These are phyloP conservation scores for Euzophera pinguis DNA, from an alignment of 2,888 invertebrate species.

Conservation along the genomic window DNA sequence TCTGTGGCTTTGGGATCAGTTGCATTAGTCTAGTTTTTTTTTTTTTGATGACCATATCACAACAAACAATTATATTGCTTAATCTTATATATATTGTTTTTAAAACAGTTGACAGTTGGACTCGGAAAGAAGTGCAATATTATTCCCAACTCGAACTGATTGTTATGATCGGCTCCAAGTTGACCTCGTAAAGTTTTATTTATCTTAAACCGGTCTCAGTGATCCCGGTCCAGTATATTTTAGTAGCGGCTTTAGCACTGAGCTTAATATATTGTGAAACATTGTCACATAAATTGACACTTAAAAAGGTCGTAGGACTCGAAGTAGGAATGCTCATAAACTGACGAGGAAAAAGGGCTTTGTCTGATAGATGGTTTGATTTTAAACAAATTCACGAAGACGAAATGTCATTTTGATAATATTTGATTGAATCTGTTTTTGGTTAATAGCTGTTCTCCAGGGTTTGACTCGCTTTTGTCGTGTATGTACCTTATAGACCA, in stretches of 20 bases:
- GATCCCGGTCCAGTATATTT: slow-evolving; percentile 36
- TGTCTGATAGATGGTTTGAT: not conserved
- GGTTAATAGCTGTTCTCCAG: no score
- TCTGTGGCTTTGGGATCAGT: no score
- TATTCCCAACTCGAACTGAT: not conserved
- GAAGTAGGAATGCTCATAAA: slow-evolving; percentile 41
- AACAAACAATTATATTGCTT: no score
- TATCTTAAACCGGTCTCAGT: slow-evolving; percentile 36
- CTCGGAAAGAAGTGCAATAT: no score
- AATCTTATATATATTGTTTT: no score
- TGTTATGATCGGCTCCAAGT: slow-evolving; percentile 26
- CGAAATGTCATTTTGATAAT: no score
- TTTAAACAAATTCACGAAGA: not conserved
- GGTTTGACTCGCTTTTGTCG: no score
- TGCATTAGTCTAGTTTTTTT: no score
- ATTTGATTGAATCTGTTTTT: no score
- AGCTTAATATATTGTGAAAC: slow-evolving; percentile 49
- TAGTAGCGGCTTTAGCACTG: slow-evolving; percentile 32
- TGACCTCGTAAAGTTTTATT: slow-evolving; percentile 37
- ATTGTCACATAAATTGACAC: slow-evolving; percentile 57
- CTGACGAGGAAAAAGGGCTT: slow-evolving; percentile 15
- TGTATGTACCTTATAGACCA: no score
- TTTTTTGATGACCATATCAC: no score
- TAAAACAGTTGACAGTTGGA: no score
- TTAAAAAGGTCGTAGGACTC: slow-evolving; percentile 42